Percentiles rank a stretch among this genome's conserved stretches.
These are phyloP conservation scores for Palythoa grandis DNA, from an alignment of 92 coral and sea anemone genomes.

Conservation along the genomic window DNA sequence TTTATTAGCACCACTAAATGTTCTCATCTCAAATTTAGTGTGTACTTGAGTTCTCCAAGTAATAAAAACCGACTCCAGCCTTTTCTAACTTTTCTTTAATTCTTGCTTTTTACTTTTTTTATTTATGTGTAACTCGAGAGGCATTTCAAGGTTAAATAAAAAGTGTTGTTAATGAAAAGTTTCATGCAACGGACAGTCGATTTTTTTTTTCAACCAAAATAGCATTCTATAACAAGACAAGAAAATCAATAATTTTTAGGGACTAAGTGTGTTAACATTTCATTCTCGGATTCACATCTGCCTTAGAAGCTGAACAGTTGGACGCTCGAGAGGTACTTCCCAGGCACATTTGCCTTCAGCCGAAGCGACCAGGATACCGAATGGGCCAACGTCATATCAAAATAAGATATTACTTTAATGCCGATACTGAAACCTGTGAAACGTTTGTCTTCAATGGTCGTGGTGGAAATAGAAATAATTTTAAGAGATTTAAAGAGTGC, in stretches of 20 bases:
- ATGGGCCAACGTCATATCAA: slow-evolving; percentile 35
- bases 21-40: too few relatives aligned
- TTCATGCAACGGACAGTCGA: too few relatives aligned
- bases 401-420: slow-evolving; percentile 70
- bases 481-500: slow-evolving; percentile 62
- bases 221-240: neutral
- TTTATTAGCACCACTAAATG: too few relatives aligned
- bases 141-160: too few relatives aligned
- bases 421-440: slow-evolving; percentile 64
- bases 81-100: too few relatives aligned
- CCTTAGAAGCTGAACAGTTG: neutral
- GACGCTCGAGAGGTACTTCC: slow-evolving; percentile 53
- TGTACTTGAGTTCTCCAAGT: too few relatives aligned
- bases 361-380: slow-evolving; percentile 67
- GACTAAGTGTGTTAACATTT: neutral
- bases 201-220: too few relatives aligned
- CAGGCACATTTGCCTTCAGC: slow-evolving; percentile 60
- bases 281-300: neutral
- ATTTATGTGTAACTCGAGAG: too few relatives aligned
- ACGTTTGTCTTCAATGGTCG: slow-evolving; percentile 75
- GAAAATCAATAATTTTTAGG: neutral
- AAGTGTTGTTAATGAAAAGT: too few relatives aligned
- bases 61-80: too few relatives aligned
- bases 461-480: slow-evolving; percentile 90
- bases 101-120: too few relatives aligned